phyloP scores from a whole-genome alignment of 35 echinoderm and acorn worm species.

The Amphiura filiformis region DNA sequence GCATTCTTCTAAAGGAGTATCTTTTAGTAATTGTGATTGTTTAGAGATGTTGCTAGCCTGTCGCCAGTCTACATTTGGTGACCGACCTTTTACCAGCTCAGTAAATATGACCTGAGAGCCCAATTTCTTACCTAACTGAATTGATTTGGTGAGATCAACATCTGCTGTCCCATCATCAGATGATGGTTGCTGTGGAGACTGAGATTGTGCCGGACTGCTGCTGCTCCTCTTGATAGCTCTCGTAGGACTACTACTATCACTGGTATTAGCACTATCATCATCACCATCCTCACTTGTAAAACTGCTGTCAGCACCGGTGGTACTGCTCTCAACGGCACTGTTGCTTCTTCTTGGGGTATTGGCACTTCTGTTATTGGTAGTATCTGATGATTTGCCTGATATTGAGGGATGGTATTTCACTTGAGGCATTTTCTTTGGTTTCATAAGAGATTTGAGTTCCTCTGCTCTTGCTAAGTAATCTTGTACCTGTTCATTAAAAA shows the following conservation, averaged over 20 bases:
- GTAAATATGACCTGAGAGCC: too few relatives aligned
- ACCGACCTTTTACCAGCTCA: too few relatives aligned
- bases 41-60: too few relatives aligned
- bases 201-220: neutral
- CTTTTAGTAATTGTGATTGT: too few relatives aligned
- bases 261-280: neutral
- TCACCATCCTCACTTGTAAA: too few relatives aligned
- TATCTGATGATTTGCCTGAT: neutral
- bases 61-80: too few relatives aligned
- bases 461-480: constrained; percentile 92
- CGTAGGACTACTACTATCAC: neutral
- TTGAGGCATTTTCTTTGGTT: constrained; percentile 35
- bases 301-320: neutral
- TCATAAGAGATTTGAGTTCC: constrained; percentile 75
- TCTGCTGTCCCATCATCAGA: neutral
- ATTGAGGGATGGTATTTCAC: neutral
- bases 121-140: neutral
- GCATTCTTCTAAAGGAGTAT: too few relatives aligned
- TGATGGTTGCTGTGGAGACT: neutral
- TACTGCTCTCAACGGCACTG: too few relatives aligned
- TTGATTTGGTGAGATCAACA: neutral
- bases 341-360: too few relatives aligned
- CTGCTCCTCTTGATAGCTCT: neutral
- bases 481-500: constrained; percentile 43
- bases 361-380: constrained; percentile 1